A percentile compares a stretch with the other conserved stretches of the same genome.
Conservation (phyloP, 37 sponge, comb jelly and placozoan species). For the Spongilla lacustris region DNA sequence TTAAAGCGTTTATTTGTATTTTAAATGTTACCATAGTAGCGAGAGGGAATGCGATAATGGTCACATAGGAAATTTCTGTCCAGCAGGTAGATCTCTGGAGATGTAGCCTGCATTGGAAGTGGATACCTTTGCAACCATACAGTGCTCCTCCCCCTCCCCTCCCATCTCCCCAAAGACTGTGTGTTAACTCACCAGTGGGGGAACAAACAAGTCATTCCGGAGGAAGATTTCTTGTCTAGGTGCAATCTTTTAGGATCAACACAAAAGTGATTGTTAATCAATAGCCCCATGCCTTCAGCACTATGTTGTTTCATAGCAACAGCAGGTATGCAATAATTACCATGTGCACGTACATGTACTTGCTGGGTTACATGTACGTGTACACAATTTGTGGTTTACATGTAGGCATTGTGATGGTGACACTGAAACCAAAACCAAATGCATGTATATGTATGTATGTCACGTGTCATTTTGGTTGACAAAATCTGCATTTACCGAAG, state of each 20-base stretch:
- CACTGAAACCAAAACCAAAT: too few species aligned
- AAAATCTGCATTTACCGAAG: too few species aligned
- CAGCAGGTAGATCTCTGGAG: slow-evolving; percentile 59
- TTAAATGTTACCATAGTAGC: not conserved
- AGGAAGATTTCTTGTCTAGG: slow-evolving; percentile 47
- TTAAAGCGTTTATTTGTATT: too few species aligned
- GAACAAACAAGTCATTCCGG: slow-evolving; percentile 31
- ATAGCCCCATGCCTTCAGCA: too few species aligned
- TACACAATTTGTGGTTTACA: too few species aligned
- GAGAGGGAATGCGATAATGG: not conserved
- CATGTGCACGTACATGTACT: too few species aligned
- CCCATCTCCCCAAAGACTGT: not conserved
- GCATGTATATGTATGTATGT: too few species aligned
- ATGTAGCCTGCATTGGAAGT: slow-evolving; percentile 11
- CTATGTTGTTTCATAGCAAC: too few species aligned
- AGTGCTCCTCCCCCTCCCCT: not conserved
- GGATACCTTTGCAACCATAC: not conserved
- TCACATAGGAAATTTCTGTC: slow-evolving; percentile 11
- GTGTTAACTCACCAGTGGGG: slow-evolving; percentile 57
- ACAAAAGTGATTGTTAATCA: slow-evolving; percentile 7
- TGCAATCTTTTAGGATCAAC: slow-evolving; percentile 35
- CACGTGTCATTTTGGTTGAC: too few species aligned
- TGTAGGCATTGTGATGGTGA: too few species aligned
- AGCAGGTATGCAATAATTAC: too few species aligned
- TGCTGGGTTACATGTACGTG: too few species aligned